Evolutionary conservation across 2,797 vertebrate species (phyloP).

Genomic region (Luscinia luscinia): DNA sequence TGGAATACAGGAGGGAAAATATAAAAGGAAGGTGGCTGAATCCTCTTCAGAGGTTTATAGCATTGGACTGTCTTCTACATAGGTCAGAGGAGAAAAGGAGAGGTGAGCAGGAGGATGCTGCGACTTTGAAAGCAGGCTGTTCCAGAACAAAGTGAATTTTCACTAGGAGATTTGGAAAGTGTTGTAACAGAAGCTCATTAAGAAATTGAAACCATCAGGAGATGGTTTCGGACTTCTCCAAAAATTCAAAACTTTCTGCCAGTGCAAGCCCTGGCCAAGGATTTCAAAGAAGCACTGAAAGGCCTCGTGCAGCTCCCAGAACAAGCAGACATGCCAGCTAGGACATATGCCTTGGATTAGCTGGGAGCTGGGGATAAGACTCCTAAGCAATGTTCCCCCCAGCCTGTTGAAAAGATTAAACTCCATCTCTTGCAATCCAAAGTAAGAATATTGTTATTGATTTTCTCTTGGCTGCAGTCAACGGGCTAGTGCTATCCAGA

Average conservation of each 20-base stretch:
- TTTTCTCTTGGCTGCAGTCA: not conserved
- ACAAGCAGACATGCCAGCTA: not conserved
- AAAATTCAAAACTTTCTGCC: constrained; percentile 18
- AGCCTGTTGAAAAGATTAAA: not conserved
- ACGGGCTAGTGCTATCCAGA: not conserved
- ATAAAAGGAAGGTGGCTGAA: not conserved
- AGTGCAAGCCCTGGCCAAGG: not conserved
- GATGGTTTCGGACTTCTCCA: not conserved
- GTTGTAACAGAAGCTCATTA: not conserved
- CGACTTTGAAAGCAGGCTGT: not conserved
- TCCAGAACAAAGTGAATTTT: not conserved
- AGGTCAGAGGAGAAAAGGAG: not conserved
- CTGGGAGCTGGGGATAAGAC: not conserved
- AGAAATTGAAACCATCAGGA: constrained; percentile 1
- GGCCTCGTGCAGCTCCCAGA: not conserved
- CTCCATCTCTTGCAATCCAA: not conserved
- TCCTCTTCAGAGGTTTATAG: not conserved
- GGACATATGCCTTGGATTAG: not conserved
- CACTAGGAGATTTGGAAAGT: not conserved
- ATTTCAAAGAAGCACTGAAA: constrained; percentile 4
- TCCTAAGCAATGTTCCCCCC: not conserved
- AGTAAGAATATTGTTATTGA: not conserved
- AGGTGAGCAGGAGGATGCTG: not conserved
- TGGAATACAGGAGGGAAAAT: not conserved
- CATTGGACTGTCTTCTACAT: not conserved